These are phyloP conservation scores for Herpetotheres cachinnans DNA, from an alignment of 2,113 vertebrate genomes.

Conservation along the genomic window DNA sequence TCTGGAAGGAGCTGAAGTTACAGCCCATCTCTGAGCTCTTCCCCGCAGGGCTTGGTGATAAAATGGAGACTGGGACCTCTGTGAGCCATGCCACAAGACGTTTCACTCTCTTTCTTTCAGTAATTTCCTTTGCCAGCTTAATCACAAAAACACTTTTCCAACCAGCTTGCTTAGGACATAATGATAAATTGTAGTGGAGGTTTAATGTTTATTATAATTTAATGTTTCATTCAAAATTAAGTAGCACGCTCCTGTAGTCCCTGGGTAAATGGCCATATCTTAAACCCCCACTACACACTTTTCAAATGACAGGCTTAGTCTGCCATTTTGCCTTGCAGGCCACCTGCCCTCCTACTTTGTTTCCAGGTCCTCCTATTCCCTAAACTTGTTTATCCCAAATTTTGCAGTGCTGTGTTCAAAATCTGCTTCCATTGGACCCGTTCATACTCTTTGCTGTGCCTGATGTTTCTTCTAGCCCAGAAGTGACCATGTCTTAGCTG, in stretches of 20 bases:
- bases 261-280: not conserved
- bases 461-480: not conserved
- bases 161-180: constrained; percentile 2
- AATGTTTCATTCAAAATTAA: constrained; percentile 60
- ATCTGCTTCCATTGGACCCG: not conserved
- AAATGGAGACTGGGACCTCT: not conserved
- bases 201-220: constrained; percentile 48
- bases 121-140: constrained; percentile 24
- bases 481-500: not conserved
- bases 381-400: not conserved
- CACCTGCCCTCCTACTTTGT: not conserved
- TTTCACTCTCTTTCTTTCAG: not conserved
- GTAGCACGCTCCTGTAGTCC: not conserved
- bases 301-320: not conserved
- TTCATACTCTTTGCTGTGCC: not conserved
- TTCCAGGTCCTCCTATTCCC: not conserved
- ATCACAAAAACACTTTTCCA: constrained; percentile 20
- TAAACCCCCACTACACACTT: not conserved
- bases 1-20: not conserved
- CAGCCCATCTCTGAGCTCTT: not conserved
- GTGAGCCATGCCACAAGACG: not conserved
- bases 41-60: not conserved
- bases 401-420: not conserved
- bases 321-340: not conserved
- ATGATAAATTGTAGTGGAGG: constrained; percentile 21